Base-by-base conservation (phyloP, 2,797 vertebrate genomes). In the Channa striata region DNA sequence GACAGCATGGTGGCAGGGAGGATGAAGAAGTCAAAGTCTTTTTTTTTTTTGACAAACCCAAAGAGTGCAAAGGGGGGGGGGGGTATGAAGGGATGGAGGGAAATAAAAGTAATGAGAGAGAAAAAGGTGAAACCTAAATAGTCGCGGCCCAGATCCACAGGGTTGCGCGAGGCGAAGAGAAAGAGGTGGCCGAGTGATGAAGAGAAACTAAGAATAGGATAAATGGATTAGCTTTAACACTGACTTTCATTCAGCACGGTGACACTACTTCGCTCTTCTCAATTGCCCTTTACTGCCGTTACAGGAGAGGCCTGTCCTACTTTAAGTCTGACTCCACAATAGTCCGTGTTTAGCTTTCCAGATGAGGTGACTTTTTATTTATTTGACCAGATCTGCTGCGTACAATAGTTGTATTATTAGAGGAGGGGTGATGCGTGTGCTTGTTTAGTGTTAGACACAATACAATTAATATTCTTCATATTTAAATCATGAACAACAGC, bases 181-280 rank as follows among this genome's bases (percentile, higher is more conserved):
- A 78, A 30, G 54, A 68, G 30, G 40, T 43, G 69, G 56, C 63
- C 79, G n/a, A 65, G 68, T 82, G 71, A 72, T 78, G 78, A 85
- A 84, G 85, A 84, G 74, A 78, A 68, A 77, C 77, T 80, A 84
- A 91, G 85, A 92, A 91, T 90, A 91, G 89, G 77, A 67, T 36
- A 80, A 85, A 78, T 86, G 85, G 87, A 90, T 91, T 91, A 81
- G 80, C 71, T 74, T 78, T 73, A 78, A 85, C 56, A 58, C 66
- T 76, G 85, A 87, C 86, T 85, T 87, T 86, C 82, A 84, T 78
- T 83, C 73, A 62, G 58, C 72, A 60, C 50, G 46, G 68, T 42
- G 66, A 70, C 72, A 60, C 67, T 74, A 68, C 40, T 78, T 72
- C 49, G 21, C 47, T 78, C 34, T n/a, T 39, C 68, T 78, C 62